A percentile compares a stretch with the other conserved stretches of the same genome.
These are phyloP conservation scores for Parelbella ahira DNA, from an alignment of 2,888 invertebrate genomes.

Conservation along the genomic window DNA sequence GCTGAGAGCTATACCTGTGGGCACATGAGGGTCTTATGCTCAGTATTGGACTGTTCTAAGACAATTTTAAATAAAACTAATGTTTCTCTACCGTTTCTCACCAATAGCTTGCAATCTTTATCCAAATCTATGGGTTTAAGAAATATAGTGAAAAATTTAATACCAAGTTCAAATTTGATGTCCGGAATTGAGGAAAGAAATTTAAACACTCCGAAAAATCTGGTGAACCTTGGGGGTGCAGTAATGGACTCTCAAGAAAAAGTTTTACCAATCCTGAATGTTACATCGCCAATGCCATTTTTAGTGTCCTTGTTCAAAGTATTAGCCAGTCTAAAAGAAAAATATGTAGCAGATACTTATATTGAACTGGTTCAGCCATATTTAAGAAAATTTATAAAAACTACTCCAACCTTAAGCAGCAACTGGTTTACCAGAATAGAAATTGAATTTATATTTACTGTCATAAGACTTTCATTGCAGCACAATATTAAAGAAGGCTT, in stretches of 20 bases:
- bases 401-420: slow-evolving; percentile 60
- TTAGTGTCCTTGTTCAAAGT: slow-evolving; percentile 61
- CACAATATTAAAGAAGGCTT: slow-evolving; percentile 57
- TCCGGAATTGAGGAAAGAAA: slow-evolving; percentile 57
- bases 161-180: slow-evolving; percentile 62
- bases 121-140: slow-evolving; percentile 68
- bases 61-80: slow-evolving; percentile 51
- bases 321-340: slow-evolving; percentile 48
- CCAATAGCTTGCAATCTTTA: slow-evolving; percentile 50
- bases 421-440: slow-evolving; percentile 85
- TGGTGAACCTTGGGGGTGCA: slow-evolving; percentile 53
- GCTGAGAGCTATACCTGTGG: slow-evolving; percentile 65
- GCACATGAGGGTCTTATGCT: slow-evolving; percentile 59
- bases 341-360: slow-evolving; percentile 55
- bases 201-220: slow-evolving; percentile 54
- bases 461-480: slow-evolving; percentile 62
- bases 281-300: slow-evolving; percentile 60
- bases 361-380: slow-evolving; percentile 62
- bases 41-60: slow-evolving; percentile 60
- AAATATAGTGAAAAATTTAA: slow-evolving; percentile 56
- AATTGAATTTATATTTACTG: slow-evolving; percentile 75
- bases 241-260: slow-evolving; percentile 56
- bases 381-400: slow-evolving; percentile 55
- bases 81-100: slow-evolving; percentile 49
- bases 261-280: slow-evolving; percentile 59